Evolutionary conservation across 2,888 invertebrate genomes (phyloP).

Genomic region (Amitus sp.): DNA sequence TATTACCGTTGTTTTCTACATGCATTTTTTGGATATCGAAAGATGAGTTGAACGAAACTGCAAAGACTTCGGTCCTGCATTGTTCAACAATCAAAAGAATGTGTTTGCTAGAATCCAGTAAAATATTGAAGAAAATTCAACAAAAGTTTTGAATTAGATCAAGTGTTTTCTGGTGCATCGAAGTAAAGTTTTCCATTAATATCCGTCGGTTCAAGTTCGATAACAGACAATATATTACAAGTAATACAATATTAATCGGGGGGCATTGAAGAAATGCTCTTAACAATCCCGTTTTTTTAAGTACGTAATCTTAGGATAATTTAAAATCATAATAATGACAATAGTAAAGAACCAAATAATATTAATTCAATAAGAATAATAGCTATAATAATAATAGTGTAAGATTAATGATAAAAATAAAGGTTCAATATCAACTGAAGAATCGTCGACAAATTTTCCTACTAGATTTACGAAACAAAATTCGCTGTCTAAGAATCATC

Average conservation of each 20-base stretch:
- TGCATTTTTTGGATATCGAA: too few species aligned
- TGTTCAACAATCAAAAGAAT: too few species aligned
- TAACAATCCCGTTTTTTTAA: conserved; percentile 47
- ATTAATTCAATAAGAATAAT: conserved; percentile 48
- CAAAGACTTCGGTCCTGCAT: too few species aligned
- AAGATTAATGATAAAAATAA: conserved; percentile 48
- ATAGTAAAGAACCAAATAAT: conserved; percentile 48
- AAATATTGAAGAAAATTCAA: too few species aligned
- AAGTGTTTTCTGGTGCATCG: too few species aligned
- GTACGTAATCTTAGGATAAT: conserved; percentile 56
- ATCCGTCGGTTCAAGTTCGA: conserved; percentile 40
- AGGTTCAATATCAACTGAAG: conserved; percentile 31
- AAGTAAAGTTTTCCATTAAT: too few species aligned
- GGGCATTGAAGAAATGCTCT: conserved; percentile 32
- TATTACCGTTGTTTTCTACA: too few species aligned
- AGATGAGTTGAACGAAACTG: too few species aligned
- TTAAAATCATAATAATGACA: conserved; percentile 53
- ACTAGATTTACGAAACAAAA: conserved; percentile 33
- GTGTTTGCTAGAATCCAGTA: too few species aligned
- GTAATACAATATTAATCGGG: conserved; percentile 49
- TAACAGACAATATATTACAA: conserved; percentile 63
- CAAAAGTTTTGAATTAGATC: too few species aligned
- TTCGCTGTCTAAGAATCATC: conserved; percentile 26
- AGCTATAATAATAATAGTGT: conserved; percentile 33
- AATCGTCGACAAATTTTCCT: conserved; percentile 30